Evolutionary conservation across 2,888 invertebrate genomes (phyloP).

Genomic region (Eucriotettix oculatus): DNA sequence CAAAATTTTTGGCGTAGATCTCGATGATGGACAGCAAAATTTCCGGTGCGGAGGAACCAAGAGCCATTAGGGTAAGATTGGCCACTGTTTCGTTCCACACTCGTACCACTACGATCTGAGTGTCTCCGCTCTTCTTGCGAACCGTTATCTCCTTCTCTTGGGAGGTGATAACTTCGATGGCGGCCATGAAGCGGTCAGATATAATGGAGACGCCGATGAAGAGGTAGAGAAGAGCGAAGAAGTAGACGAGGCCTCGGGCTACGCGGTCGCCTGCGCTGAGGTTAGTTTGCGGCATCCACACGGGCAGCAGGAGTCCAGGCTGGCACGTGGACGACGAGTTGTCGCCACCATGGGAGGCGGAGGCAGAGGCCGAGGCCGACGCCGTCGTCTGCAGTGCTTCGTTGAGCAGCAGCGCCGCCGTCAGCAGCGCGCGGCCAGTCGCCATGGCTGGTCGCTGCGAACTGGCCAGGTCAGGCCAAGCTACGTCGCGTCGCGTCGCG

Average conservation of each 20-base stretch:
- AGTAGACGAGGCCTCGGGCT: conserved; percentile 79
- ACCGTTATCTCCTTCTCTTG: conserved; percentile 90
- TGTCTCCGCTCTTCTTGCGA: conserved; percentile 72
- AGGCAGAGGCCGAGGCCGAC: conserved; percentile 1
- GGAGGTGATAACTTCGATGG: conserved; percentile 97
- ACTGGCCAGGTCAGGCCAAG: too few relatives aligned
- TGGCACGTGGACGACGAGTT: conserved; percentile 37
- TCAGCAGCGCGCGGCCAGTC: background rate
- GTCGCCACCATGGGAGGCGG: background rate
- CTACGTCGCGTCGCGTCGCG: background rate
- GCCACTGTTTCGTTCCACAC: conserved; percentile 99
- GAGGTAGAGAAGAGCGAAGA: conserved; percentile 74
- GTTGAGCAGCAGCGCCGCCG: background rate
- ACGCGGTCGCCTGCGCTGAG: conserved; percentile 59
- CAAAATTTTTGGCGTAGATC: conserved; percentile 86
- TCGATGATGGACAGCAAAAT: conserved; percentile 95
- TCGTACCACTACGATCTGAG: conserved; percentile 76
- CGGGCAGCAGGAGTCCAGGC: conserved; percentile 71
- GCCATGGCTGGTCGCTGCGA: background rate
- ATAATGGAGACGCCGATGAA: conserved; percentile 98
- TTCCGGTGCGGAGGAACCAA: conserved; percentile 97
- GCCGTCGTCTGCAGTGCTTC: background rate
- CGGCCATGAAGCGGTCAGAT: conserved; percentile 97
- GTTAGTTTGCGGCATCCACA: conserved; percentile 74
- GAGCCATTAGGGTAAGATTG: conserved; percentile 94